Evolutionary conservation across 2,113 vertebrate species (phyloP).

Genomic region (Pelusios castaneus): DNA sequence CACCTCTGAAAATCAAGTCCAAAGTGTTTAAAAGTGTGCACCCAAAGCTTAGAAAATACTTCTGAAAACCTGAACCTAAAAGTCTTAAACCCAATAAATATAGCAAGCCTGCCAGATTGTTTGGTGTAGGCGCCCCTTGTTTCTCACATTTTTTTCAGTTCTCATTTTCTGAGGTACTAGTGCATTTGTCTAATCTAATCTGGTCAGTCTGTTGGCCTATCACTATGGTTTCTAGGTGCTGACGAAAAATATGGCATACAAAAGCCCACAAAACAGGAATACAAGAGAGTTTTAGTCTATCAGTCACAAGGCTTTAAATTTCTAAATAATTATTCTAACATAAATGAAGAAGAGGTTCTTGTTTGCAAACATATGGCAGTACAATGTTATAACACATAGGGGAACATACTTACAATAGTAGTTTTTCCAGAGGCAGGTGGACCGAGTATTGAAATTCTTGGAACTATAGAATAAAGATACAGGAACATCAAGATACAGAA

Average conservation of each 20-base stretch:
- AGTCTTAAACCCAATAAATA: not conserved
- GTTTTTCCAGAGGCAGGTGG: conserved; percentile 88
- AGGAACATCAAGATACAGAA: conserved; percentile 22
- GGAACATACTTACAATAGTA: conserved; percentile 79
- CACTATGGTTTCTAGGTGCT: not conserved
- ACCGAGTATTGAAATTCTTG: conserved; percentile 82
- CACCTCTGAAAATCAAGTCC: not conserved
- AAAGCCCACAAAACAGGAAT: not conserved
- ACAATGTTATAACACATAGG: not conserved
- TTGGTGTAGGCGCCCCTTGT: not conserved
- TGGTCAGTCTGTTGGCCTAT: not conserved
- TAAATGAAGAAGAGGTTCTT: not conserved
- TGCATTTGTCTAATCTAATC: not conserved
- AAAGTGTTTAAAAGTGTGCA: not conserved
- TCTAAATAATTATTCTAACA: not conserved
- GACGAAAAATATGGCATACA: not conserved
- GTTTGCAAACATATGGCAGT: not conserved
- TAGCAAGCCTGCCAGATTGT: not conserved
- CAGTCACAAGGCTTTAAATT: not conserved
- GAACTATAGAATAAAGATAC: conserved; percentile 71
- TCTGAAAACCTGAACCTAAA: not conserved
- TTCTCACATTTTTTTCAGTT: not conserved
- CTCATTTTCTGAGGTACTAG: not conserved
- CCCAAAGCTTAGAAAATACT: not conserved
- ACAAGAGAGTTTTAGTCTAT: not conserved